These are phyloP conservation scores for Drosophila bocki DNA, from an alignment of 1,140 invertebrate genomes.

Conservation along the genomic window DNA sequence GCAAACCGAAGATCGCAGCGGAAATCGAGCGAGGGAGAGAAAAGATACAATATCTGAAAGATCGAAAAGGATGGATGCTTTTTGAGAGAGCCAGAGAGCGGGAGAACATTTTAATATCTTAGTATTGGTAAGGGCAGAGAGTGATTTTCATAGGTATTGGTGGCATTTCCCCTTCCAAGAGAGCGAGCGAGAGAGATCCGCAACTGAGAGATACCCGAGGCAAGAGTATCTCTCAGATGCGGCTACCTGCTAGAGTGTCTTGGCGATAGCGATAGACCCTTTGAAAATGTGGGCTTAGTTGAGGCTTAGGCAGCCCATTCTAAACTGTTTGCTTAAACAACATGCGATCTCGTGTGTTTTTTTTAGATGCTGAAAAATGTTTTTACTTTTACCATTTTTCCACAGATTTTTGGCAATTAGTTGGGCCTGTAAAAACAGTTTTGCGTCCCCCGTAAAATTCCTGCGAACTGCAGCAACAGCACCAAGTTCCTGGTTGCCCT, in stretches of 20 bases:
- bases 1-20: slow-evolving; percentile 41
- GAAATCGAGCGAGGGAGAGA: slow-evolving; percentile 42
- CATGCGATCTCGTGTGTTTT: slow-evolving; percentile 53
- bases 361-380: slow-evolving; percentile 38
- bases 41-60: slow-evolving; percentile 28
- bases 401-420: slow-evolving; percentile 74
- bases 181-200: not conserved
- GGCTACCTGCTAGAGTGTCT: slow-evolving; percentile 57
- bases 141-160: slow-evolving; percentile 26
- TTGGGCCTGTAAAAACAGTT: slow-evolving; percentile 68
- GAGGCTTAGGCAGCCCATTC: slow-evolving; percentile 47
- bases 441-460: slow-evolving; percentile 23
- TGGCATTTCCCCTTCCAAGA: slow-evolving; percentile 59
- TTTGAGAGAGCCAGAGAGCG: slow-evolving; percentile 30
- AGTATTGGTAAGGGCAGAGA: slow-evolving; percentile 21
- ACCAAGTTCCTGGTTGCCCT: not conserved
- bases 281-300: slow-evolving; percentile 53
- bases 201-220: too few species aligned
- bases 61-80: not conserved
- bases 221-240: slow-evolving; percentile 22
- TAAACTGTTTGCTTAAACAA: slow-evolving; percentile 73
- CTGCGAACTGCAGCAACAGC: slow-evolving; percentile 15
- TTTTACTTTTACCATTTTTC: slow-evolving; percentile 52
- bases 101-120: slow-evolving; percentile 8
- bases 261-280: slow-evolving; percentile 34